Evolutionary conservation across 2,113 vertebrate species (phyloP).

Genomic region (Addax nasomaculatus): DNA sequence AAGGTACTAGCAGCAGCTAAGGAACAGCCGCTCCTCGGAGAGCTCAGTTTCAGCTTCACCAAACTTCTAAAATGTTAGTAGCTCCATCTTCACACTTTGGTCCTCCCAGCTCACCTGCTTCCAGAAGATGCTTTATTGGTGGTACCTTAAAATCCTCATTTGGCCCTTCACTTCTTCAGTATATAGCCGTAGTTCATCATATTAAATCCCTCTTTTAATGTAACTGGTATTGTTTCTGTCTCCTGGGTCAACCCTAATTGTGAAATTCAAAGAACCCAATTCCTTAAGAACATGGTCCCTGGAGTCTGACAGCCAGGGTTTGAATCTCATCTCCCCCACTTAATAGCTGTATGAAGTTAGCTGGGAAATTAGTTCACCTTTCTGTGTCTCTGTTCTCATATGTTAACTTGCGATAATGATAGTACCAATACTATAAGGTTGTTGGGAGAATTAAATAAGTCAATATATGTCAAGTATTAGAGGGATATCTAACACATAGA

Average conservation of each 20-base stretch:
- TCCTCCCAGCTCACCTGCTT: neutral
- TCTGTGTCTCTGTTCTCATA: neutral
- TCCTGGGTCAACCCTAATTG: neutral
- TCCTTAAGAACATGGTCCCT: neutral
- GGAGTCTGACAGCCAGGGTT: neutral
- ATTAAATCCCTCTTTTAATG: neutral
- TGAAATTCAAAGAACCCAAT: neutral
- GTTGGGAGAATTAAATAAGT: neutral
- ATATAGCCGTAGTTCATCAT: neutral
- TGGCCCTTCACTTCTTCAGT: neutral
- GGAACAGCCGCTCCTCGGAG: rapidly evolving
- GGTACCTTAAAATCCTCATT: neutral
- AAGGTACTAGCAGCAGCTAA: neutral
- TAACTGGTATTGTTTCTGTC: neutral
- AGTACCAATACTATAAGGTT: neutral
- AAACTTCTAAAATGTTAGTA: neutral
- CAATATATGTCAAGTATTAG: neutral
- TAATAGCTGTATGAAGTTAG: neutral
- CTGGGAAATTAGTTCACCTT: neutral
- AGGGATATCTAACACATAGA: neutral
- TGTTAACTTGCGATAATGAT: neutral
- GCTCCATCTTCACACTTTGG: neutral
- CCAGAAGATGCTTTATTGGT: neutral
- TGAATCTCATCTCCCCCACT: neutral
- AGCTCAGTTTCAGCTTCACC: neutral